phyloP scores from a whole-genome alignment of 1,140 invertebrate genomes.

The Diuraphis noxia region DNA sequence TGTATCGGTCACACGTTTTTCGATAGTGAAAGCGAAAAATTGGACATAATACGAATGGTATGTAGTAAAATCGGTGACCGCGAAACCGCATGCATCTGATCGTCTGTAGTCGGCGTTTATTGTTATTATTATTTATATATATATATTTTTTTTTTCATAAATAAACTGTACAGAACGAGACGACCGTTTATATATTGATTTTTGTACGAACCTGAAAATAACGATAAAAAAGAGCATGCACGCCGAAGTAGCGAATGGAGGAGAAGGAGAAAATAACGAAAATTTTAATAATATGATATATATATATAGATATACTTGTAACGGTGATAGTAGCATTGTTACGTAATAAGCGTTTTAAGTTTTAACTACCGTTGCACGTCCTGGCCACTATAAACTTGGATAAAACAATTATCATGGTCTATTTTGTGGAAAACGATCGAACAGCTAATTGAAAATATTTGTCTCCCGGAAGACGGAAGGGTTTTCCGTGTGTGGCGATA shows the following conservation, averaged over 20 bases:
- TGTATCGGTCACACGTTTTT: constrained; percentile 1
- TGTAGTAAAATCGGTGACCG: background rate
- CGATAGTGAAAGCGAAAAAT: constrained; percentile 6
- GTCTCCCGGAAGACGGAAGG: background rate
- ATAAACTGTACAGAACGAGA: background rate
- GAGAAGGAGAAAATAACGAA: background rate
- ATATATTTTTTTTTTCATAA: background rate
- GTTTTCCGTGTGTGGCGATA: background rate
- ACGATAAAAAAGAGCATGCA: background rate
- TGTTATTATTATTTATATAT: background rate
- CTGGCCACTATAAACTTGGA: background rate
- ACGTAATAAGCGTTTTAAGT: background rate
- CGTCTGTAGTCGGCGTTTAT: background rate
- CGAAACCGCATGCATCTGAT: background rate
- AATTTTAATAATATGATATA: background rate
- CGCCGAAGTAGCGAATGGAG: background rate
- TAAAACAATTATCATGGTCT: background rate
- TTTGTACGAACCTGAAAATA: background rate
- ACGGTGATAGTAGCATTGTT: background rate
- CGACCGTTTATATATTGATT: background rate
- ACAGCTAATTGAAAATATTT: background rate
- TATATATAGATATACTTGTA: background rate
- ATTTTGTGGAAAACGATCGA: background rate
- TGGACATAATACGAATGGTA: background rate
- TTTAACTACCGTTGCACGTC: background rate